Evolutionary conservation across 2,888 invertebrate species (phyloP).

Genomic region (Eupithecia centaureata): DNA sequence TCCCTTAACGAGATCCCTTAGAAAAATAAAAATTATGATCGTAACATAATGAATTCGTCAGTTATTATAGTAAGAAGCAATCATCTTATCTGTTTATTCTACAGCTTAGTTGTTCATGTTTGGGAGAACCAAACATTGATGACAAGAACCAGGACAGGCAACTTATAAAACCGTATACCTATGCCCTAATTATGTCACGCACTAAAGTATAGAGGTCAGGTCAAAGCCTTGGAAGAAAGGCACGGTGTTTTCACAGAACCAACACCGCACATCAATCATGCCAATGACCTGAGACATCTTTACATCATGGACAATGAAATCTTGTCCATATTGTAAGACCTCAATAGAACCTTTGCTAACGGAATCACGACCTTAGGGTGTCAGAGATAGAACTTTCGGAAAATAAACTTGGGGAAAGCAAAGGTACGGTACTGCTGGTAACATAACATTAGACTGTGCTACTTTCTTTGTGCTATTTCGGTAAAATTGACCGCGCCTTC

Average conservation of each 20-base stretch:
- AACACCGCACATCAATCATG: conserved; percentile 60
- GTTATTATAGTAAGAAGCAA: too few relatives aligned
- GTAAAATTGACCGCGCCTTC: conserved; percentile 65
- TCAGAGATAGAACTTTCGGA: conserved; percentile 34
- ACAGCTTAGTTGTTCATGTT: not conserved
- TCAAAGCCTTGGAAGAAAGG: conserved; percentile 50
- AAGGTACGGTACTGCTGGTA: conserved; percentile 43
- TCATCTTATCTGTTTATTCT: too few relatives aligned
- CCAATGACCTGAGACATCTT: conserved; percentile 65
- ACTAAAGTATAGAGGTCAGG: conserved; percentile 41
- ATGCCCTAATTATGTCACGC: conserved; percentile 18
- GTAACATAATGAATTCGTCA: too few relatives aligned
- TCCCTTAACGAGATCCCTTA: too few relatives aligned
- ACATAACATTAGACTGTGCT: conserved; percentile 55
- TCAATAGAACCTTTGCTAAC: conserved; percentile 37
- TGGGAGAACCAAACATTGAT: not conserved
- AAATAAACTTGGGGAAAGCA: conserved; percentile 41
- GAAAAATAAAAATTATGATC: too few relatives aligned
- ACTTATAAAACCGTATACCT: conserved; percentile 16
- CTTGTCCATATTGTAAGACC: conserved; percentile 47
- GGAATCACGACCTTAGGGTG: conserved; percentile 46
- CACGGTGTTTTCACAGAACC: conserved; percentile 50
- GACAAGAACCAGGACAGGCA: conserved; percentile 17
- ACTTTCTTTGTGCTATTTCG: conserved; percentile 66
- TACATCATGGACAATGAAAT: conserved; percentile 59